Conservation (phyloP, 2,888 invertebrate genomes). For the Trissonchulus sp. region DNA sequence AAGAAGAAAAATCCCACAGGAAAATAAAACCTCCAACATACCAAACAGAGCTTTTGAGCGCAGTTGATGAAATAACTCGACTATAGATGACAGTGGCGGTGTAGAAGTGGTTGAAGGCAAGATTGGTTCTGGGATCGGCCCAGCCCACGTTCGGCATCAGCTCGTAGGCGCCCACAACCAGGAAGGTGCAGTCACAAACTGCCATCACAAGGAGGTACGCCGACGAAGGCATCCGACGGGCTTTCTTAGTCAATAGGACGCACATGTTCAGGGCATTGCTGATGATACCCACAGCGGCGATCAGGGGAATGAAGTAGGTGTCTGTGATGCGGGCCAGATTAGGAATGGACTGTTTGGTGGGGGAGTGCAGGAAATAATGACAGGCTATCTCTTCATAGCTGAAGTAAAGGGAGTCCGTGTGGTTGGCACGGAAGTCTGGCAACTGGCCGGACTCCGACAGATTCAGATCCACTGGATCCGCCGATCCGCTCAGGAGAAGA, state of each 20-base stretch:
- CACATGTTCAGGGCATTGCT: slow-evolving; percentile 15
- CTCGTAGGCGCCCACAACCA: slow-evolving; percentile 48
- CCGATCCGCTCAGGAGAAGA: too few species aligned
- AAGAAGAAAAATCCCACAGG: too few species aligned
- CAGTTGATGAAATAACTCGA: slow-evolving; percentile 48
- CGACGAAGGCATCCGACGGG: slow-evolving; percentile 45
- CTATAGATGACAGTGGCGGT: slow-evolving; percentile 45
- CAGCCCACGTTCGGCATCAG: slow-evolving; percentile 37
- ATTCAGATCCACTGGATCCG: too few species aligned
- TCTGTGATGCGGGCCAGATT: neutral
- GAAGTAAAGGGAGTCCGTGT: too few species aligned
- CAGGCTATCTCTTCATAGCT: too few species aligned
- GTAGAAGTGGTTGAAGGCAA: slow-evolving; percentile 35
- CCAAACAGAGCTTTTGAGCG: slow-evolving; percentile 50
- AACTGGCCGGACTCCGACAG: too few species aligned
- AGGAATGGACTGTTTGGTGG: too few species aligned
- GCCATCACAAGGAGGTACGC: slow-evolving; percentile 45
- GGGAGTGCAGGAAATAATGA: too few species aligned
- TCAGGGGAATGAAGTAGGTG: slow-evolving; percentile 3
- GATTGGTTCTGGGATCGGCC: neutral
- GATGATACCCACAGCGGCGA: slow-evolving; percentile 2
- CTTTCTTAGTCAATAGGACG: slow-evolving; percentile 20
- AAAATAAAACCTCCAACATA: too few species aligned
- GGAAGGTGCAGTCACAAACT: slow-evolving; percentile 47
- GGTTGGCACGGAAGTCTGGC: too few species aligned